Percentiles rank a stretch among this genome's conserved stretches.
phyloP scores from a whole-genome alignment of 2,797 vertebrate genomes.

The Silurus aristotelis region DNA sequence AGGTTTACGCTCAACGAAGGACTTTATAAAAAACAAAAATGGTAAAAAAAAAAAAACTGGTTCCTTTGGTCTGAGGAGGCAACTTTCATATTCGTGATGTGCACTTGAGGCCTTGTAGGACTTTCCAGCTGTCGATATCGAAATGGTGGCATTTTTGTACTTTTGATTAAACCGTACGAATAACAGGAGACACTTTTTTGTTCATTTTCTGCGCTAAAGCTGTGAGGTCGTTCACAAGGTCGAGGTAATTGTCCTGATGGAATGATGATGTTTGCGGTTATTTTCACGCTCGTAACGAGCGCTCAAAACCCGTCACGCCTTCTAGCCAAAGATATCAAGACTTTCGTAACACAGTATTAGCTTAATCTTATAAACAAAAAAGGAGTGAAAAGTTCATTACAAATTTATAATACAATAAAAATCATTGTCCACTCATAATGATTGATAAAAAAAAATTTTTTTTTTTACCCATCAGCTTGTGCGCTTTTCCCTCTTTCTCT shows the following conservation, averaged over 20 bases:
- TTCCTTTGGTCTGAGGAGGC: not conserved
- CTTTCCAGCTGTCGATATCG: not conserved
- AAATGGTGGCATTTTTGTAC: not conserved
- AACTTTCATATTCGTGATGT: not conserved
- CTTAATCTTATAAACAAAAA: not conserved
- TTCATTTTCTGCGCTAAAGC: slow-evolving; percentile 6
- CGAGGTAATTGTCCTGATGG: not conserved
- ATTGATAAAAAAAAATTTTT: not conserved
- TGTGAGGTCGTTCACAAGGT: not conserved
- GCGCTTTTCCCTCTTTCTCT: not conserved
- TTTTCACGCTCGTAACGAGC: slow-evolving; percentile 25
- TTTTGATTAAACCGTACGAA: not conserved
- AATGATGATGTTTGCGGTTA: slow-evolving; percentile 2
- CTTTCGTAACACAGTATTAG: slow-evolving; percentile 34
- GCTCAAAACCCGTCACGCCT: slow-evolving; percentile 9
- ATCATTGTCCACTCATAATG: not conserved
- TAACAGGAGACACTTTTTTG: not conserved
- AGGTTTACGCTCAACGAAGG: slow-evolving; percentile 20
- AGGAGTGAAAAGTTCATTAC: not conserved
- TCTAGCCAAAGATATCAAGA: slow-evolving; percentile 45
- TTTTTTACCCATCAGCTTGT: not conserved
- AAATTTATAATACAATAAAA: not conserved
- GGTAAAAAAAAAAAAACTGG: too few relatives aligned
- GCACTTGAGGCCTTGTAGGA: slow-evolving; percentile 30
- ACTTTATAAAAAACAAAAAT: not conserved